These are phyloP conservation scores for Euura saliciscinereae DNA, from an alignment of 1,140 invertebrate species.

Conservation along the genomic window DNA sequence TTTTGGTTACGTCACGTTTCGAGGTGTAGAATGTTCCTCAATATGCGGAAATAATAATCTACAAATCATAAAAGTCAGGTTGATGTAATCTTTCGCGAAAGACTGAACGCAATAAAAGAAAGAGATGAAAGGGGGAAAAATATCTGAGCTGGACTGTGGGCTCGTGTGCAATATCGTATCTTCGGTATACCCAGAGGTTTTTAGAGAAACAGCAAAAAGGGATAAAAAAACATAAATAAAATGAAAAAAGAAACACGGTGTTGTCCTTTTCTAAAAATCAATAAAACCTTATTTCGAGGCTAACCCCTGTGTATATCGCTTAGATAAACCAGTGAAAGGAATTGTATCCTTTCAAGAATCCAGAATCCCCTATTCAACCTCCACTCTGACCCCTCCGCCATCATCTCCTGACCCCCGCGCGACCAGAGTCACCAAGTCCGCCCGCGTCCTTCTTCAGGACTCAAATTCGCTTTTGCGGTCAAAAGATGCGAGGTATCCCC, in stretches of 20 bases:
- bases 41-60: too few species aligned
- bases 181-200: not conserved
- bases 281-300: constrained; percentile 14
- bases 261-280: constrained; percentile 9
- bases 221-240: not conserved
- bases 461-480: constrained; percentile 5
- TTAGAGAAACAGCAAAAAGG: not conserved
- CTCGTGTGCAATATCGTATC: constrained; percentile 3
- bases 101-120: not conserved
- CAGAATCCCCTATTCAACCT: constrained; percentile 9
- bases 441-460: not conserved
- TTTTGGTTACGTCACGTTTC: too few species aligned
- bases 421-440: not conserved
- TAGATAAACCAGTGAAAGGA: constrained; percentile 16
- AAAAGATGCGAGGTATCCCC: constrained; percentile 3
- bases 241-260: not conserved
- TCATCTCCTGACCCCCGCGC: not conserved
- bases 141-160: not conserved
- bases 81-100: not conserved
- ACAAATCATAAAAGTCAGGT: too few species aligned
- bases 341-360: constrained; percentile 12
- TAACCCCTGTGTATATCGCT: constrained; percentile 13
- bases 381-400: constrained; percentile 1
- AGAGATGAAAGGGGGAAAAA: not conserved
- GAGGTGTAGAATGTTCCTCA: too few species aligned